Base-by-base conservation (phyloP, 1,140 invertebrate genomes). In the Campoletis sonorensis region DNA sequence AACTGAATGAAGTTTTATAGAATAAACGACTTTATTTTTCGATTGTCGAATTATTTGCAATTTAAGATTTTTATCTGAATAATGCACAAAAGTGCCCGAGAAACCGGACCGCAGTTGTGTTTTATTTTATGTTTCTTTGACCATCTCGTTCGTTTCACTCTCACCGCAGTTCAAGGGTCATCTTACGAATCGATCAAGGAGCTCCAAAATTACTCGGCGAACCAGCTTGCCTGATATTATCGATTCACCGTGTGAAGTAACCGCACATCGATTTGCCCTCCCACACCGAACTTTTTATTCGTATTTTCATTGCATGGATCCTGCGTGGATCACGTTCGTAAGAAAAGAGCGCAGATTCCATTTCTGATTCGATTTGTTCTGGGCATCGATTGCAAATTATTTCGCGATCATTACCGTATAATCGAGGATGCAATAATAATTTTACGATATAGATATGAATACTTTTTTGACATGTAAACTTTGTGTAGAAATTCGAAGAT, bases 291-390 rank as follows among this genome's bases (percentile, higher is more conserved):
- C 7, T 64, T 64, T 23, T 26, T 26, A 23, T 58, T 49, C 54
- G 49, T 15, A 26, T 58, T 33, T 33, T 73, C 51, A 18, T n/a
- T 27, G 13, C 23, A 27, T 21, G 72, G 16, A 75, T 75, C 72
- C 11, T 27, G 13, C 23, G 18, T 21, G 72, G 16, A 75, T 75
- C 72, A 58, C 72, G 49, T 54, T 58, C 49, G 45, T 26, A 75
- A 16, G 1, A 49, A 23, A 15, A 54, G 23, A 27, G 8, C 7
- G 5, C n/a, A 30, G 23, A 58, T 75, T 75, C 45, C 21, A 75
- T 75, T 75, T 49, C 72, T 58, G 26, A 75, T 75, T 75, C 72
- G 45, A 73, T 51, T 54, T 54, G 54, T 58, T 11, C 26, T 58
- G 1, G 45, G 8, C 37, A 26, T 72, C 37, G 21, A 72, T 49